These are phyloP conservation scores for Radopholus similis DNA, from an alignment of 1,140 invertebrate genomes.

Conservation along the genomic window DNA sequence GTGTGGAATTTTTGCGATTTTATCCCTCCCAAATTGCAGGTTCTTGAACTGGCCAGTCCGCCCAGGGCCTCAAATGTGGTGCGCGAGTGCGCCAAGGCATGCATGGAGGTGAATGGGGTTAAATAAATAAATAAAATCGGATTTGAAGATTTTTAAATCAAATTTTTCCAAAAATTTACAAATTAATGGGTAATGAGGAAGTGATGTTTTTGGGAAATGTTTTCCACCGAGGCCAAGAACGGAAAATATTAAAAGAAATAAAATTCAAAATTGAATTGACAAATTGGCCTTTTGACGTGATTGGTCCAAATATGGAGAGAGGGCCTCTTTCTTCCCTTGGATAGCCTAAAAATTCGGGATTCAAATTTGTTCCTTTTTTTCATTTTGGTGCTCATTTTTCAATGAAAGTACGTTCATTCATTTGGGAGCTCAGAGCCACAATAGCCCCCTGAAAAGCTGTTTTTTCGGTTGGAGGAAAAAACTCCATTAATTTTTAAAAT, in stretches of 20 bases:
- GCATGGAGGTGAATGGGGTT: conserved; percentile 83
- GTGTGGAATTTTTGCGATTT: conserved; percentile 22
- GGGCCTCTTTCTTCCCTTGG: too few species aligned
- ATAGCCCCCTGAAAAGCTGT: not conserved
- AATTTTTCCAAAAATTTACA: not conserved
- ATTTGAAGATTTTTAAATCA: not conserved
- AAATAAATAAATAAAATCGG: not conserved
- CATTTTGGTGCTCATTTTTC: conserved; percentile 6
- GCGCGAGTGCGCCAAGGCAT: conserved; percentile 97
- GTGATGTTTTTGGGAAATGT: too few species aligned
- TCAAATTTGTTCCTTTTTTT: too few species aligned
- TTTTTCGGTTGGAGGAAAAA: not conserved
- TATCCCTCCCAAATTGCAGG: too few species aligned
- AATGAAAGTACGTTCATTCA: not conserved
- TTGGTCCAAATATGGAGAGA: too few species aligned
- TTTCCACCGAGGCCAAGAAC: too few species aligned
- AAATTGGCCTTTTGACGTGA: too few species aligned
- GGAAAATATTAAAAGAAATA: too few species aligned
- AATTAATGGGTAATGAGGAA: too few species aligned
- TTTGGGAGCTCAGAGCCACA: not conserved
- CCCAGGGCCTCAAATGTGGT: conserved; percentile 94
- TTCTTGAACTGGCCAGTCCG: conserved; percentile 93
- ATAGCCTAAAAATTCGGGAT: too few species aligned
- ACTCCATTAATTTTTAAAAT: not conserved
- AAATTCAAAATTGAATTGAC: too few species aligned